Evolutionary conservation across 2,888 invertebrate genomes (phyloP), one percentile per base, ranked within the genome.

Genomic region (Orgyia antiqua): DNA sequence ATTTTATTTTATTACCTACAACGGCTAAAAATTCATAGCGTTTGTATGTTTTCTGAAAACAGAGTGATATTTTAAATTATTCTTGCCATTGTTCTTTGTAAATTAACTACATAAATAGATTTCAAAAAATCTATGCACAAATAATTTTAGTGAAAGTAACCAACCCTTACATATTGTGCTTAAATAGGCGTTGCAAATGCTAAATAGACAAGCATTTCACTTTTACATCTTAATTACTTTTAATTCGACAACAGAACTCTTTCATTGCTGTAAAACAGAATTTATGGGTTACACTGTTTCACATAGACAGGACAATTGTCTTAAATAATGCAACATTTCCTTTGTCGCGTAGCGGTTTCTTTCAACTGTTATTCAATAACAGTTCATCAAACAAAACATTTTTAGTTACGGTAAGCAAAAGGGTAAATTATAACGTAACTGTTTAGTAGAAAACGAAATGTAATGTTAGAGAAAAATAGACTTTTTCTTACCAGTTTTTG

Each of bases 161-260:
- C 44, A 45, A 10, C 51, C 39, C 63, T 66, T 47, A 42, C 39
- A 52, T n/a, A 47, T 51, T 42, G 31, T 39, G 59, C 15, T 23
- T 2, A 23, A 73, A 71, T 59, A 55, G 53, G 61, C 82, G 70
- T 80, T 51, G 54, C 80, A 42, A 80, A 78, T 72, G 53, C 33
- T 60, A 44, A 65, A 73, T 67, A 42, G 49, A 58, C 53, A 58
- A 47, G 48, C 52, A 77, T 83, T 84, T 84, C 83, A 84, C 84
- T 84, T 84, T 84, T 83, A 77, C 74, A 72, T 71, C 67, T 64
- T 80, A 82, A 83, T 83, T 77, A 80, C 78, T 63, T 72, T 67
- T 74, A 73, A 68, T 55, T 44, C 39, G 8, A 60, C 55, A 65
- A 51, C 40, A 42, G 45, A 52, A 67, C 66, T 68, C 76, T 72